Conservation (phyloP, 2,113 vertebrate species). For the Percina caprodes region DNA sequence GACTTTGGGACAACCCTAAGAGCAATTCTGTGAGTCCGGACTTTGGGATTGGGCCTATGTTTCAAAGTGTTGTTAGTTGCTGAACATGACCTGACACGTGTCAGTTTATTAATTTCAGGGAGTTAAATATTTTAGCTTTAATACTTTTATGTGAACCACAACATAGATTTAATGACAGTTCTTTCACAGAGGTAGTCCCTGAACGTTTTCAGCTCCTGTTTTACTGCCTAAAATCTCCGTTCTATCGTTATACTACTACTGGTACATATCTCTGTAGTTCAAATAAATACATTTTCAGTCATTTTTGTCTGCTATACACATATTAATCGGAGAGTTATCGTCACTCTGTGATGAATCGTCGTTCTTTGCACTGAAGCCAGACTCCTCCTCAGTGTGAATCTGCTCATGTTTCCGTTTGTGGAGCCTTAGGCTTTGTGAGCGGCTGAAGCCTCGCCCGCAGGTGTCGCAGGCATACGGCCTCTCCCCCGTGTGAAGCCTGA, state of each 20-base stretch:
- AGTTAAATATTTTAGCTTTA: constrained; percentile 36
- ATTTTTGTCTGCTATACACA: constrained; percentile 70
- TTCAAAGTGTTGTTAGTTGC: constrained; percentile 6
- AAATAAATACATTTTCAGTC: constrained; percentile 61
- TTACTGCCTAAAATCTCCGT: constrained; percentile 6
- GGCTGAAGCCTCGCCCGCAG: constrained; percentile 77
- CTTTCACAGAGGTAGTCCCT: constrained; percentile 59
- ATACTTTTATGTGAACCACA: constrained; percentile 36
- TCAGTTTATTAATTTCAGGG: constrained; percentile 13
- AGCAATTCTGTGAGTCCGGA: no score
- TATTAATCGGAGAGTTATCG: constrained; percentile 69
- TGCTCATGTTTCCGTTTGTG: constrained; percentile 71
- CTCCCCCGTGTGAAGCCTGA: constrained; percentile 85
- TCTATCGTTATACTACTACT: constrained; percentile 23
- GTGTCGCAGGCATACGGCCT: constrained; percentile 75
- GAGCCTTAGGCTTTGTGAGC: constrained; percentile 76
- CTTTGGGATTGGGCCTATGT: no score
- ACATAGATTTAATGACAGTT: constrained; percentile 13
- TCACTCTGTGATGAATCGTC: constrained; percentile 68
- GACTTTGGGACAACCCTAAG: no score
- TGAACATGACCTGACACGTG: constrained; percentile 14
- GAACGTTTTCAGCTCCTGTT: constrained; percentile 16
- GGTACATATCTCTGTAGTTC: constrained; percentile 19
- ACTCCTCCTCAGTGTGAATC: constrained; percentile 55
- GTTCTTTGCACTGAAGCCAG: constrained; percentile 26